Conservation (phyloP, 1,140 invertebrate species). For the Sarcophaga bullata region DNA sequence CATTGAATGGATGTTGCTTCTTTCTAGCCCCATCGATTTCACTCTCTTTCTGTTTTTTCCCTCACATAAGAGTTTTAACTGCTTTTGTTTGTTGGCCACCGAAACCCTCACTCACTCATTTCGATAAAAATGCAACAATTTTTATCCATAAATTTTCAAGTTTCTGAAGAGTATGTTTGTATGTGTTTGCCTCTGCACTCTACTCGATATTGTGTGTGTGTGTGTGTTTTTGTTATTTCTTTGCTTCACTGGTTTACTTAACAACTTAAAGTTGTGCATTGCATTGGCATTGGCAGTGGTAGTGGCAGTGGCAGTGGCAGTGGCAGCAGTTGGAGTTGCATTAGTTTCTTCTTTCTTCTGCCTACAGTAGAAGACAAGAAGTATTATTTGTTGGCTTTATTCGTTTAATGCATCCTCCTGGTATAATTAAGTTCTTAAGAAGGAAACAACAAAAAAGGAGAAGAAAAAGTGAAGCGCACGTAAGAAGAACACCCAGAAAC, state of each 20-base stretch:
- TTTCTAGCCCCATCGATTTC: neutral
- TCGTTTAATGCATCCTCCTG: constrained; percentile 23
- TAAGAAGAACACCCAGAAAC: too few species aligned
- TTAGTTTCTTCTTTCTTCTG: too few species aligned
- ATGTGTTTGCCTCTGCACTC: neutral
- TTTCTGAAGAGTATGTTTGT: neutral
- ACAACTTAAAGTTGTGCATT: too few species aligned
- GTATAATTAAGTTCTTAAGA: constrained; percentile 17
- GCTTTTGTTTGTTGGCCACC: neutral
- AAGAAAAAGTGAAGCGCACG: neutral
- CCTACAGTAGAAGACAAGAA: too few species aligned
- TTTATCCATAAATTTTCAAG: constrained; percentile 22
- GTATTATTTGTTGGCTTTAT: neutral
- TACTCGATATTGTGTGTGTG: too few species aligned
- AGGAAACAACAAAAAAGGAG: neutral
- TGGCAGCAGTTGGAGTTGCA: too few species aligned
- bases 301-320: too few species aligned
- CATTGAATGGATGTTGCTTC: neutral
- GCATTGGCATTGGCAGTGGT: too few species aligned
- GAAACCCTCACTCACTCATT: neutral
- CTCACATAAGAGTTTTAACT: constrained; percentile 3
- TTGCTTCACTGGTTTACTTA: too few species aligned
- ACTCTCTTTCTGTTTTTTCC: neutral
- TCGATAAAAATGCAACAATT: constrained; percentile 1
- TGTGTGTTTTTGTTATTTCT: too few species aligned